These are phyloP conservation scores for Anhinga anhinga DNA, from an alignment of 2,113 vertebrate genomes.

Conservation along the genomic window DNA sequence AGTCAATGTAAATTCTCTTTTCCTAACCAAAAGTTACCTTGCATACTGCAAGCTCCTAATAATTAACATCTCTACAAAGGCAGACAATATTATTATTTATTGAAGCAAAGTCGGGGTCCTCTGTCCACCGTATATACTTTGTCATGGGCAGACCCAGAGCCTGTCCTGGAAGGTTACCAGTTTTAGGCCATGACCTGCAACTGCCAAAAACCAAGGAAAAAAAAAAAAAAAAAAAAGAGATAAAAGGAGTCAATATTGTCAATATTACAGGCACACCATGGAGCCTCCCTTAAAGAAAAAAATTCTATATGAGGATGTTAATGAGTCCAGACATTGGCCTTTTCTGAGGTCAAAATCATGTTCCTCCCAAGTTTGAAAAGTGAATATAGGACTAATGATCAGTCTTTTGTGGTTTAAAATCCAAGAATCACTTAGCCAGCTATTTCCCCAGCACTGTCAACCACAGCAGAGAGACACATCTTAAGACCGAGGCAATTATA, in stretches of 20 bases:
- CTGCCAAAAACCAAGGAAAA: neutral
- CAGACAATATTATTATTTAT: neutral
- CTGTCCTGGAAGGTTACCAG: neutral
- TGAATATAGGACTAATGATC: neutral
- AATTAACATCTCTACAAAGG: neutral
- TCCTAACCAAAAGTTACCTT: neutral
- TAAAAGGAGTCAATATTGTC: neutral
- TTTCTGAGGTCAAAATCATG: conserved; percentile 15
- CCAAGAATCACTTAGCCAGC: neutral
- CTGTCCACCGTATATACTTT: neutral
- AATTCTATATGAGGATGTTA: neutral
- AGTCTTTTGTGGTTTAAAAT: conserved; percentile 11
- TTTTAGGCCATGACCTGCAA: neutral
- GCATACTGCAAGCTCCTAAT: neutral
- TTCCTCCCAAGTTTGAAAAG: conserved; percentile 25
- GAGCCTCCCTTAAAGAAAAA: neutral
- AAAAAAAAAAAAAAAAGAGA: too few species aligned
- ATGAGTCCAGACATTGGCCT: neutral
- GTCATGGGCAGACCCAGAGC: neutral
- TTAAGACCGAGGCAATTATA: neutral
- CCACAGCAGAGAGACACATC: conserved; percentile 30
- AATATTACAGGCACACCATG: neutral
- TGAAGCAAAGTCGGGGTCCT: neutral
- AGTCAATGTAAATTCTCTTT: neutral
- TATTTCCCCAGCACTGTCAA: conserved; percentile 29